These are phyloP conservation scores for Chondrilla cf. caribensis DNA, from an alignment of 37 sponge, comb jelly and placozoan species.

Conservation along the genomic window DNA sequence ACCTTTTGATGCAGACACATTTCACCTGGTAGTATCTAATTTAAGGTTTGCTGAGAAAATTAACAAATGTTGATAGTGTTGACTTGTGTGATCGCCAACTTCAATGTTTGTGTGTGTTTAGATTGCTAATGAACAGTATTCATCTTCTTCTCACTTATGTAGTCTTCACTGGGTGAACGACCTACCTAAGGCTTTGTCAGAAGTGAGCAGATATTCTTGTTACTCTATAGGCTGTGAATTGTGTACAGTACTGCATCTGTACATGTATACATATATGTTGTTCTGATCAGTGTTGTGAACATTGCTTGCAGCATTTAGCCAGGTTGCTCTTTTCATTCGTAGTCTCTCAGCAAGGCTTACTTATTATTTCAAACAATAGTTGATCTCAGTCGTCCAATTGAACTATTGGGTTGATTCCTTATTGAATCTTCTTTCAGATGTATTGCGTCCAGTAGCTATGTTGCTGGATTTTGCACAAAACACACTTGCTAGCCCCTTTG, in stretches of 20 bases:
- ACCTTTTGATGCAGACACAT: constrained; percentile 58
- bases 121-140: not conserved
- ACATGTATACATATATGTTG: too few species aligned
- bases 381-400: too few species aligned
- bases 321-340: too few species aligned
- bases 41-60: too few species aligned
- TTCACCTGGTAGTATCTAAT: constrained; percentile 69
- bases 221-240: not conserved
- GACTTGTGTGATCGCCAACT: too few species aligned
- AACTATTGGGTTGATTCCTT: not conserved
- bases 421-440: not conserved
- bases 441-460: not conserved
- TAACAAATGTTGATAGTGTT: too few species aligned
- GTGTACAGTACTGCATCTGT: not conserved
- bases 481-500: too few species aligned
- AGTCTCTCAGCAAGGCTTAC: too few species aligned
- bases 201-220: constrained; percentile 35
- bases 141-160: not conserved
- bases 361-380: too few species aligned
- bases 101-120: not conserved
- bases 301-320: too few species aligned
- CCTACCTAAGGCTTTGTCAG: constrained; percentile 66
- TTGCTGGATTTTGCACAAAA: too few species aligned
- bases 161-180: constrained; percentile 96
- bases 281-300: too few species aligned